Base-by-base conservation (phyloP, 2,888 invertebrate species). In the Ectemnius continuus region DNA sequence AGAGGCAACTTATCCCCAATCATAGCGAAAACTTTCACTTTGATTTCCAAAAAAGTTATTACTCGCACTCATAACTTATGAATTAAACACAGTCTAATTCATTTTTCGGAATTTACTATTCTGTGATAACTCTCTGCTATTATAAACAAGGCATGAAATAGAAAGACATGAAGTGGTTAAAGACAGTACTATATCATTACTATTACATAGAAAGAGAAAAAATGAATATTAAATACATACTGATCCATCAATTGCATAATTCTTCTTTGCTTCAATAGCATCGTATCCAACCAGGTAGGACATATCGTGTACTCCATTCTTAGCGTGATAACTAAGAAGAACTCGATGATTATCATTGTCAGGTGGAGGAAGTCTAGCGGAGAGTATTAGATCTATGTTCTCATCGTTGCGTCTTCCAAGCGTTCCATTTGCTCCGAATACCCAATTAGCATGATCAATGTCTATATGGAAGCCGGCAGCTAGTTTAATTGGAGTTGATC, bases 271-370 rank as follows among this genome's bases (percentile, higher is more conserved):
- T 46, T 91, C 90, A 14, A 92, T 91, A 0, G 94, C 93, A 67
- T 89, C 92, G 79, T 95, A 95, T 76, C 92, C 92, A 0, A 93
- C 91, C 47, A 91, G 91, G 74, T 93, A 90, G 18, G 91, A 90
- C 2, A 92, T 91, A 52, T 92, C 85, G 28, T 91, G 89, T 0
- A 92, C 89, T 0, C 90, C 84, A 1, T 88, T 85, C 0, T 87
- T 92, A 47, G 92, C 87, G 52, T 92, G 88, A 57, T 92, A 92
- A 76, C 92, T 92, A 0, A 93, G 88, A 72, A 90, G 88, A 1
- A 94, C 79, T 5, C 93, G 93, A 86, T 95, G 94, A 2, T 93
- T 92, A 80, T 95, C 95, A 0, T 93, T 92, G 80, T 93, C 92
- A 0, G 94, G 94, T 61, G 94, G 93, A 4, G 95, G 95, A 0